Percentiles rank a stretch among this genome's conserved stretches.
Conservation (phyloP, 2,888 invertebrate genomes). For the Allophyes oxyacanthae region DNA sequence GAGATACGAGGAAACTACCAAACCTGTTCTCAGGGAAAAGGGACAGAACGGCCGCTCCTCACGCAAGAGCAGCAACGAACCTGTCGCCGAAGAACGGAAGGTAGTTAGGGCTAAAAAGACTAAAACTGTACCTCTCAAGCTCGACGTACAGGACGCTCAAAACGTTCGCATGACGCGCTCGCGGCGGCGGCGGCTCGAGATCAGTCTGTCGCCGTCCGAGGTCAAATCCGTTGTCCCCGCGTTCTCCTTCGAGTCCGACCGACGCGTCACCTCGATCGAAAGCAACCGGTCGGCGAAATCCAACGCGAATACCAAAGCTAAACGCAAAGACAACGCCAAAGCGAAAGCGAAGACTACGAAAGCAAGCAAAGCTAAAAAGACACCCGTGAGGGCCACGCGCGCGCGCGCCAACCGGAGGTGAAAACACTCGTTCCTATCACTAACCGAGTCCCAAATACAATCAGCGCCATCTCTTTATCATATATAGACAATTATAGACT, state of each 20-base stretch:
- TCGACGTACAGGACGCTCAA: conserved; percentile 58
- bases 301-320: conserved; percentile 59
- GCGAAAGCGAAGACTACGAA: conserved; percentile 55
- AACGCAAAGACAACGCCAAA: conserved; percentile 43
- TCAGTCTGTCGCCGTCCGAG: conserved; percentile 80
- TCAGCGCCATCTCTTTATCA: conserved; percentile 55
- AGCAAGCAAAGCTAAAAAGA: conserved; percentile 69
- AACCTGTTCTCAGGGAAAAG: conserved; percentile 82
- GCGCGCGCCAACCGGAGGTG: conserved; percentile 75
- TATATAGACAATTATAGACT: conserved; percentile 60
- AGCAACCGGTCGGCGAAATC: conserved; percentile 69
- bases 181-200: conserved; percentile 73
- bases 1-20: conserved; percentile 73
- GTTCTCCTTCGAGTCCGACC: conserved; percentile 80
- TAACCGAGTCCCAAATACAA: conserved; percentile 20
- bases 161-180: conserved; percentile 80
- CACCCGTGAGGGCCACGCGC: conserved; percentile 69
- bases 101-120: conserved; percentile 70
- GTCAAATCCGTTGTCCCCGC: conserved; percentile 70
- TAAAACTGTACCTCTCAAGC: conserved; percentile 54
- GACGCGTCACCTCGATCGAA: conserved; percentile 72
- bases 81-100: conserved; percentile 63
- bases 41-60: conserved; percentile 78
- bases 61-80: conserved; percentile 61
- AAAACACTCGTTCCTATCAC: conserved; percentile 54